phyloP scores from a whole-genome alignment of 2,113 vertebrate genomes.

The Procavia capensis region DNA sequence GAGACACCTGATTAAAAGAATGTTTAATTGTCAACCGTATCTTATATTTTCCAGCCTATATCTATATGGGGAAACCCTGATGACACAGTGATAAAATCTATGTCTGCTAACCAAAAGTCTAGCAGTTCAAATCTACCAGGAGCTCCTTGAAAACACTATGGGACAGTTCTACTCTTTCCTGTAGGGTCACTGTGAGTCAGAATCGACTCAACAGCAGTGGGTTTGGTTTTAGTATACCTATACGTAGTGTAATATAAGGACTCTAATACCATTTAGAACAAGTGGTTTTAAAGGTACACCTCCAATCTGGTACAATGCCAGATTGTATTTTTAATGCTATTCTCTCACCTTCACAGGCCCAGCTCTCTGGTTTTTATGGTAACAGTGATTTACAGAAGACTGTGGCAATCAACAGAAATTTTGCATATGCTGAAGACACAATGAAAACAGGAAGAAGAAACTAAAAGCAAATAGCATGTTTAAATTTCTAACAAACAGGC shows the following conservation, averaged over 20 bases:
- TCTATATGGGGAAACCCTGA: no score
- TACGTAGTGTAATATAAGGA: no score
- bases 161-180: no score
- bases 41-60: slow-evolving; percentile 2
- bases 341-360: background rate
- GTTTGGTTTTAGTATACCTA: no score
- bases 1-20: slow-evolving; percentile 51
- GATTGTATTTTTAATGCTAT: background rate
- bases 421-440: slow-evolving; percentile 7
- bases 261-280: background rate
- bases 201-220: no score
- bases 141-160: no score
- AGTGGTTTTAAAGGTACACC: background rate
- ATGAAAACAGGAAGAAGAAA: background rate
- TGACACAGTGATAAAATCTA: no score
- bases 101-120: no score
- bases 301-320: background rate
- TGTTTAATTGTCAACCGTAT: background rate
- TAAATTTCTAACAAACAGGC: background rate
- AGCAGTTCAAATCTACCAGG: no score
- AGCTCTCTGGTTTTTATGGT: background rate
- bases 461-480: background rate
- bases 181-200: no score
- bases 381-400: slow-evolving; percentile 31
- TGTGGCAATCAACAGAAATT: background rate